These are phyloP conservation scores for Chionis minor DNA, from an alignment of 2,113 vertebrate genomes.

Conservation along the genomic window DNA sequence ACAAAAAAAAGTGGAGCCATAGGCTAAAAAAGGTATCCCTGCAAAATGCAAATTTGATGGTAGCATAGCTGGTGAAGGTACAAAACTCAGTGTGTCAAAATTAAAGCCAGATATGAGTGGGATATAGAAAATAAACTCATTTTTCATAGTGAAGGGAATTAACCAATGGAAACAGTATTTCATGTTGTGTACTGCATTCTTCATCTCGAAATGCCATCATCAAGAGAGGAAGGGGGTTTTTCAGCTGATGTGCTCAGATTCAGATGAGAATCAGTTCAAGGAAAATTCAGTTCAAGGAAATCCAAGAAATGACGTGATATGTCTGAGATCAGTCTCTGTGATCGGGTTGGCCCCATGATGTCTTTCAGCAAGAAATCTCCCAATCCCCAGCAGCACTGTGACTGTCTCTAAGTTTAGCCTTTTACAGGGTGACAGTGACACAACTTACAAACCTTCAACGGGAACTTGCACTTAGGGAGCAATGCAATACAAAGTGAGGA, in stretches of 20 bases:
- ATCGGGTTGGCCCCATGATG: neutral
- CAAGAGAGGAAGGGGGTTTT: neutral
- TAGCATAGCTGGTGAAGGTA: neutral
- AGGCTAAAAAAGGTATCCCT: neutral
- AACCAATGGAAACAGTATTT: neutral
- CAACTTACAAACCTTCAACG: neutral
- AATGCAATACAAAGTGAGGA: neutral
- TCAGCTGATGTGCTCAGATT: neutral
- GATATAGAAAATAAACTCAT: neutral
- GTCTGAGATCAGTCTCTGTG: neutral
- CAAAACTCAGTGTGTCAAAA: neutral
- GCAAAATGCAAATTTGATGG: neutral
- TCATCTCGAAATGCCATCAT: neutral
- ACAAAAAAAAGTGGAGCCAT: neutral
- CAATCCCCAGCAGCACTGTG: neutral
- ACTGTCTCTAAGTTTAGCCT: neutral
- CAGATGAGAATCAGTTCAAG: conserved; percentile 9
- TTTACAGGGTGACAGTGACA: neutral
- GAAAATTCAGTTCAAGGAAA: conserved; percentile 29
- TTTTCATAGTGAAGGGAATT: neutral
- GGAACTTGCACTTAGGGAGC: neutral
- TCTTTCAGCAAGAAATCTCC: neutral
- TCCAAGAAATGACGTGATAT: neutral
- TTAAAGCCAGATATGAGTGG: neutral
- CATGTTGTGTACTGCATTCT: neutral